phyloP scores from a whole-genome alignment of 2,113 vertebrate genomes.

The Rhinolophus ferrumequinum region DNA sequence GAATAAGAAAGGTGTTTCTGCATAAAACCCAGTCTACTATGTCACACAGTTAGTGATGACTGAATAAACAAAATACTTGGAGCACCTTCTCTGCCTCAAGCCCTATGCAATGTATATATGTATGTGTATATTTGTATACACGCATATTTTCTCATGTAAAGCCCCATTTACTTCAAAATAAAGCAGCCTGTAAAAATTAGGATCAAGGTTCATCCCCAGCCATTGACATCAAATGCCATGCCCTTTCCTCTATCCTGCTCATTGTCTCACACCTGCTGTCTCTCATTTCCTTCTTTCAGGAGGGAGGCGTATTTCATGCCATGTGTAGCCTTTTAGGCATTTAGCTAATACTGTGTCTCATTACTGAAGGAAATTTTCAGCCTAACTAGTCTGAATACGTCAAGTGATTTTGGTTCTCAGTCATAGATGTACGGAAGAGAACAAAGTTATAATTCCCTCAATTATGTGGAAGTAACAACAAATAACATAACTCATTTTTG shows the following conservation, averaged over 20 bases:
- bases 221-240: neutral
- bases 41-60: neutral
- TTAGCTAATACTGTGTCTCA: neutral
- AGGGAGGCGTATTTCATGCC: neutral
- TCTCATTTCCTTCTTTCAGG: neutral
- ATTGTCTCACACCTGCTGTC: neutral
- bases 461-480: neutral
- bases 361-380: neutral
- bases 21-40: neutral
- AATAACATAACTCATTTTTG: neutral
- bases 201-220: neutral
- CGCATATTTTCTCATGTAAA: neutral
- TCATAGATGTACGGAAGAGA: neutral
- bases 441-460: neutral
- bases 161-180: neutral
- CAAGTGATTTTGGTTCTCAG: neutral
- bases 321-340: neutral
- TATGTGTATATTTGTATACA: neutral
- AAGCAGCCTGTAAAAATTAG: neutral
- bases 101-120: neutral
- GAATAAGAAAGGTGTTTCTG: neutral
- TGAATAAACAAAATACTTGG: neutral
- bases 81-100: neutral
- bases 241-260: neutral
- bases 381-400: neutral